Evolutionary conservation across 2,888 invertebrate species (phyloP), one percentile per base, ranked within the genome.

Genomic region (Heliconius hortense): DNA sequence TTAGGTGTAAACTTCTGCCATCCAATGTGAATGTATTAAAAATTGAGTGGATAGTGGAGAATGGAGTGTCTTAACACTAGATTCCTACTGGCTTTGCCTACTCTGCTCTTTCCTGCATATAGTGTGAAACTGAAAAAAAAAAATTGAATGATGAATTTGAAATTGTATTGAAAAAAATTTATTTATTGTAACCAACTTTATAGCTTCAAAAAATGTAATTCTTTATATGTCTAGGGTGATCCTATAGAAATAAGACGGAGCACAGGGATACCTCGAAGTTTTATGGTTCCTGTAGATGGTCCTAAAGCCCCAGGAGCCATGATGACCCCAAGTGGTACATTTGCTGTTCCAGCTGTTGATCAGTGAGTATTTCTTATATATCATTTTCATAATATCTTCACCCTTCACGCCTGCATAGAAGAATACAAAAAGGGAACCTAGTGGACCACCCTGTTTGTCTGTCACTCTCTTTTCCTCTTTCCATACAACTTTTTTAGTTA

Each of bases 181-280:
- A 53, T 53, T 21, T 8, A 0, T 7, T 48, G 7, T 21, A 48
- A 48, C 7, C 18, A 56, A n/a, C 8, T 56, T 56, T n/a, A 56
- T n/a, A 56, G 10, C 3, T n/a, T 56, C 8, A 28, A 26, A 60
- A 35, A 28, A 60, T 60, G 18, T 60, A 15, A 2, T 15, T 48
- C 13, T 26, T 66, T 48, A 68, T 56, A 43, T 1, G 70, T 73
- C 21, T 56, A 94, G 92, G 89, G 91, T 94, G 97, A 95, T 86
- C 95, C 96, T 28, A 94, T 96, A 79, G 97, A 98, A 87, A 96
- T 98, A 78, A 98, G 98, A 85, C 96, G 99, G 84, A 98, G 98
- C 85, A 99, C 99, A 56, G 99, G 99, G 62, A 99, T 99, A 84
- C 99, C 99, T 11, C 95, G 97, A 82, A 98, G 98, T 93, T 99